A percentile compares a stretch with the other conserved stretches of the same genome.
Evolutionary conservation across 92 coral and sea anemone genomes (phyloP).

Genomic region (Micromussa lordhowensis): DNA sequence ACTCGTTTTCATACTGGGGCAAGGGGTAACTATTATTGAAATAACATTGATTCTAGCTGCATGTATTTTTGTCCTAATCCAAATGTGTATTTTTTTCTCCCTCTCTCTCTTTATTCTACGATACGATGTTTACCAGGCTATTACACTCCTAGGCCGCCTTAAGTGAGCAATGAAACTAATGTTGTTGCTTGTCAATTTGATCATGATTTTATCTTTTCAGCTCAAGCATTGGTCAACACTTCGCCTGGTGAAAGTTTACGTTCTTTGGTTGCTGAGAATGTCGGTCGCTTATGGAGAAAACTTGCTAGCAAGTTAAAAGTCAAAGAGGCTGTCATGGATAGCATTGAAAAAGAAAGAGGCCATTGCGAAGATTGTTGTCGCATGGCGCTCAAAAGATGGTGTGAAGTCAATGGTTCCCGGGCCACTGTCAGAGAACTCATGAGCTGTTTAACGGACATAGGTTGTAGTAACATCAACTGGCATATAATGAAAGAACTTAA

Average conservation of each 20-base stretch:
- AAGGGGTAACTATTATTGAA: too few relatives aligned
- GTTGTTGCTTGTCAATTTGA: background rate
- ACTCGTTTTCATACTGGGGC: too few relatives aligned
- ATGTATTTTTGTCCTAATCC: too few relatives aligned
- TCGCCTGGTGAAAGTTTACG: background rate
- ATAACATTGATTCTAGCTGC: too few relatives aligned
- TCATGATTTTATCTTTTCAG: too few relatives aligned
- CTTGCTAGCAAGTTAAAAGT: conserved; percentile 11
- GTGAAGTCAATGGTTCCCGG: background rate
- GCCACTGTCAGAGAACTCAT: conserved; percentile 19
- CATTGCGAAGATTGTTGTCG: conserved; percentile 9
- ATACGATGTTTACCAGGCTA: too few relatives aligned
- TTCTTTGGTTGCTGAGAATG: conserved; percentile 10
- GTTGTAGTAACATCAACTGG: conserved; percentile 26
- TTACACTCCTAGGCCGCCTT: background rate
- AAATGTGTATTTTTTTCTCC: too few relatives aligned
- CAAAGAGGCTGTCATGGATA: background rate
- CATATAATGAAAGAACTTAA: conserved; percentile 29
- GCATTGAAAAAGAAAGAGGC: background rate
- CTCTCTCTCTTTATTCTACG: too few relatives aligned
- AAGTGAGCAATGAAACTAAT: too few relatives aligned
- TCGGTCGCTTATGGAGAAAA: conserved; percentile 4
- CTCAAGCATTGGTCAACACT: background rate
- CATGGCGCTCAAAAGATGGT: background rate
- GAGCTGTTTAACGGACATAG: conserved; percentile 34